Evolutionary conservation across 2,888 invertebrate species (phyloP).

Genomic region (Epinotia bilunana): DNA sequence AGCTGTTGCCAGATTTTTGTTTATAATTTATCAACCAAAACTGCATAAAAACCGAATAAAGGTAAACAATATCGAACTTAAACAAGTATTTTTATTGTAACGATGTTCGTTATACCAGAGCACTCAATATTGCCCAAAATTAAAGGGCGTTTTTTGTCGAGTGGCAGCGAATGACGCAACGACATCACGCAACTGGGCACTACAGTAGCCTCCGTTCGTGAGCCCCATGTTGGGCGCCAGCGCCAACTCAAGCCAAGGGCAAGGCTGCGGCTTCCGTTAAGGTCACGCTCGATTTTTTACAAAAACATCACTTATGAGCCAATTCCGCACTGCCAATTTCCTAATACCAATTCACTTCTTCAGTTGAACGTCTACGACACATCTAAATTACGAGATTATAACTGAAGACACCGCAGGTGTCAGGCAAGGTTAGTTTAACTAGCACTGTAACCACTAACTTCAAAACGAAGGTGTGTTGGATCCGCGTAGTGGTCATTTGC

Average conservation of each 20-base stretch:
- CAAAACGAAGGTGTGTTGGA: not conserved
- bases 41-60: not conserved
- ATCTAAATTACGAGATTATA: not conserved
- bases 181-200: slow-evolving; percentile 56
- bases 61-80: slow-evolving; percentile 14
- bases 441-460: not conserved
- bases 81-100: slow-evolving; percentile 19
- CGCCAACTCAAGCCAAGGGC: slow-evolving; percentile 58
- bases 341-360: not conserved
- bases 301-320: not conserved
- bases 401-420: not conserved
- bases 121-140: slow-evolving; percentile 29
- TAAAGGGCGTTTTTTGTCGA: slow-evolving; percentile 44
- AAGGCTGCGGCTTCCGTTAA: slow-evolving; percentile 63
- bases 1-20: too few species aligned
- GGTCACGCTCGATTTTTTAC: slow-evolving; percentile 16
- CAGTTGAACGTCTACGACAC: too few species aligned
- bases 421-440: not conserved
- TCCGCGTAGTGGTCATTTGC: not conserved
- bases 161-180: slow-evolving; percentile 58
- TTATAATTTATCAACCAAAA: not conserved
- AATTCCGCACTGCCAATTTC: slow-evolving; percentile 5
- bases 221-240: slow-evolving; percentile 61
- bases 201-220: slow-evolving; percentile 48
- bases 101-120: slow-evolving; percentile 5